Conservation (phyloP, 2,888 invertebrate genomes). For the Neuroscelio doddi region DNA sequence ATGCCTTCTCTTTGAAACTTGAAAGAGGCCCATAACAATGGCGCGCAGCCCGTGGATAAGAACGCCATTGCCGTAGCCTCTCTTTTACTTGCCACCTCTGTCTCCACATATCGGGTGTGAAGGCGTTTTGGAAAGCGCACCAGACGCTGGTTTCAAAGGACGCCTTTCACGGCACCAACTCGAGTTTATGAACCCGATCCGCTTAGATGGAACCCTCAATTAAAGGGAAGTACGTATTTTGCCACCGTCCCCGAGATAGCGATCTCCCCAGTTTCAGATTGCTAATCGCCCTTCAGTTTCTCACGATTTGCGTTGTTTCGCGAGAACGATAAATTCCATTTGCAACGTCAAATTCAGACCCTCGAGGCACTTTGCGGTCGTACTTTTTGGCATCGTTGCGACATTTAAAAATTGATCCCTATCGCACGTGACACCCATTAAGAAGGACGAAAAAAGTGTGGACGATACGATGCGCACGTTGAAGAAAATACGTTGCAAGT, state of each 20-base stretch:
- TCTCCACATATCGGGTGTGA: constrained; percentile 43
- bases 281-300: constrained; percentile 5
- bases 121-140: constrained; percentile 42
- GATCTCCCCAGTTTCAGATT: constrained; percentile 6
- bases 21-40: constrained; percentile 56
- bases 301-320: constrained; percentile 2
- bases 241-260: background rate
- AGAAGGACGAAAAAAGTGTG: too few species aligned
- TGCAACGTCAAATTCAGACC: too few species aligned
- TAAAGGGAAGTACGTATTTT: constrained; percentile 5
- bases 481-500: too few species aligned
- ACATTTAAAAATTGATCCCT: too few species aligned
- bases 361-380: too few species aligned
- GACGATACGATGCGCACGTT: too few species aligned
- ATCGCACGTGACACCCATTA: too few species aligned
- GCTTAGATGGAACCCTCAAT: too few species aligned
- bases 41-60: constrained; percentile 33
- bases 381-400: too few species aligned
- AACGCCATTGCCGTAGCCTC: constrained; percentile 18
- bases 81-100: constrained; percentile 35
- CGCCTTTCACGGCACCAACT: too few species aligned
- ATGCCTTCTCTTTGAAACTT: constrained; percentile 54
- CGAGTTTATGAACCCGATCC: too few species aligned
- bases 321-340: background rate
- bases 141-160: constrained; percentile 24